A percentile compares a stretch with the other conserved stretches of the same genome.
Conservation (phyloP, 2,888 invertebrate species). For the Ditylenchus weischeri region DNA sequence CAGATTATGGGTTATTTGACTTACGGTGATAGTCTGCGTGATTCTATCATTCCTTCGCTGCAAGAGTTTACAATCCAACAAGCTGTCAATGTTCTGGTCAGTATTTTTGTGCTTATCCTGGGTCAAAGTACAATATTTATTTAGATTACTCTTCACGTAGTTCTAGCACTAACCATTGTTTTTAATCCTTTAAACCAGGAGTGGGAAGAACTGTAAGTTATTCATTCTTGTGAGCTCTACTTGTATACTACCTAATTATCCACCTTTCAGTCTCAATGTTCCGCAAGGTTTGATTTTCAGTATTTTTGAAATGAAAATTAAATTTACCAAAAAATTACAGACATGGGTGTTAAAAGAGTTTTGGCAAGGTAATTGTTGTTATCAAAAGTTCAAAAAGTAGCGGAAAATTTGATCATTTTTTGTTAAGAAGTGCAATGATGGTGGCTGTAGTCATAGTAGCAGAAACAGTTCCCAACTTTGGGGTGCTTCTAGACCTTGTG, state of each 20-base stretch:
- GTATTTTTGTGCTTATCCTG: neutral
- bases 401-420: no score
- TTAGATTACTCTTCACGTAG: slow-evolving; percentile 44
- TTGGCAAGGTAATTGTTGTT: no score
- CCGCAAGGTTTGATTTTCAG: slow-evolving; percentile 35
- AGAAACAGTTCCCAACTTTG: slow-evolving; percentile 51
- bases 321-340: no score
- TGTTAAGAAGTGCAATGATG: slow-evolving; percentile 47
- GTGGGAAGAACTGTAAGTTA: slow-evolving; percentile 39
- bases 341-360: no score
- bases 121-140: neutral
- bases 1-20: slow-evolving; percentile 36
- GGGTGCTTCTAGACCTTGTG: slow-evolving; percentile 50
- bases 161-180: slow-evolving; percentile 47
- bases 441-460: slow-evolving; percentile 47
- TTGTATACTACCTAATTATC: no score
- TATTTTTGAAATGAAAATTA: no score
- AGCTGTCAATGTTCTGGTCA: slow-evolving; percentile 42
- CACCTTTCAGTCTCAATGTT: slow-evolving; percentile 28
- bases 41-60: slow-evolving; percentile 49
- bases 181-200: slow-evolving; percentile 54
- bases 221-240: no score
- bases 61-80: slow-evolving; percentile 44
- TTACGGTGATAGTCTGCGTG: slow-evolving; percentile 48
- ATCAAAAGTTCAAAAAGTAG: no score